Percentiles rank a stretch among this genome's conserved stretches.
phyloP scores from a whole-genome alignment of 2,888 invertebrate species.

The Syrphus vitripennis region DNA sequence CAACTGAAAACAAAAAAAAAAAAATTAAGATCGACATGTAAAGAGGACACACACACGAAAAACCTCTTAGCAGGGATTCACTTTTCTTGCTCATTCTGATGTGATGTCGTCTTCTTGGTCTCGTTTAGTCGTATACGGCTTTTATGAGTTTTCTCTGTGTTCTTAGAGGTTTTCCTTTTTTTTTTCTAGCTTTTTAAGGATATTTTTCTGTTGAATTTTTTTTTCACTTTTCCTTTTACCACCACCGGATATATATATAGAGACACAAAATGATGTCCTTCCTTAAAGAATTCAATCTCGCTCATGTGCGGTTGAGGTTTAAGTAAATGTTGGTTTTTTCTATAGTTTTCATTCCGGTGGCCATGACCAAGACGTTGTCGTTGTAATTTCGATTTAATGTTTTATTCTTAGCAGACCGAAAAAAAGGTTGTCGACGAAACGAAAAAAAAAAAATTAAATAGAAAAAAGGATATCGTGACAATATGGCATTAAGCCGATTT shows the following conservation, averaged over 20 bases:
- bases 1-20: constrained; percentile 9
- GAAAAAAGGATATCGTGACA: constrained; percentile 58
- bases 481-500: constrained; percentile 57
- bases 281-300: constrained; percentile 42
- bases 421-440: background rate
- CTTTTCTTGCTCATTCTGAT: constrained; percentile 36
- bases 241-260: background rate
- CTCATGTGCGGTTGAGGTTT: constrained; percentile 48
- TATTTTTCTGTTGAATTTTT: constrained; percentile 1
- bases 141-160: constrained; percentile 56
- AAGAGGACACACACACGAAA: constrained; percentile 38
- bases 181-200: constrained; percentile 12
- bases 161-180: constrained; percentile 10
- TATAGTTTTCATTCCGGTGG: constrained; percentile 20
- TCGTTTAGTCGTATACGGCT: constrained; percentile 29
- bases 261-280: constrained; percentile 3
- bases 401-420: constrained; percentile 7
- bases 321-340: constrained; percentile 61
- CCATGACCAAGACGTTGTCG: constrained; percentile 63
- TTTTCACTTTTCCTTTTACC: constrained; percentile 8
- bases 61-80: constrained; percentile 64
- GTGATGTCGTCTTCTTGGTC: background rate
- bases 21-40: constrained; percentile 4
- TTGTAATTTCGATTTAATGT: constrained; percentile 37
- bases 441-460: background rate